A percentile compares a stretch with the other conserved stretches of the same genome.
Conservation (phyloP, 92 coral and sea anemone genomes). For the Palythoa heliodiscus region DNA sequence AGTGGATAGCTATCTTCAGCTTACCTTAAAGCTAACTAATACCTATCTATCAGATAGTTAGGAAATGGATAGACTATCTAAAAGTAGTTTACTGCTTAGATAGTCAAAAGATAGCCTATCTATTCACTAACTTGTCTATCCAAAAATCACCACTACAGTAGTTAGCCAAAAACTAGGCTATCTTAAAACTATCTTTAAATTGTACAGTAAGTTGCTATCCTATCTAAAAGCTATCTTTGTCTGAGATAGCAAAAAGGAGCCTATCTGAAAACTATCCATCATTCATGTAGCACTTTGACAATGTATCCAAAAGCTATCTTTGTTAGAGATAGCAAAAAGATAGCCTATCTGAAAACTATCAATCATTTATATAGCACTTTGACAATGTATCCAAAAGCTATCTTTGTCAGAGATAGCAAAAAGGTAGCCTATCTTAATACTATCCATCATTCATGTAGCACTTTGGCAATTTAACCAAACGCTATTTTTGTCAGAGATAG, state of each 20-base stretch:
- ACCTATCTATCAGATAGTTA: conserved; percentile 27
- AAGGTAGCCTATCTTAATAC: no score
- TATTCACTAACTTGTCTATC: conserved; percentile 1
- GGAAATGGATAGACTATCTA: conserved; percentile 34
- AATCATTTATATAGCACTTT: not conserved
- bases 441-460: no score
- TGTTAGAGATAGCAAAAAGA: conserved; percentile 14
- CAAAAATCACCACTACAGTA: not conserved
- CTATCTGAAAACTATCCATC: conserved; percentile 31
- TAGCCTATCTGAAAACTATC: conserved; percentile 2
- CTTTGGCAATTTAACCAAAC: no score
- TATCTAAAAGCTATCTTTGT: not conserved
- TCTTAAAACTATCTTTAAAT: no score
- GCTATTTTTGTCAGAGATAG: no score
- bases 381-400: not conserved
- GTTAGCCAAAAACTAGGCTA: not conserved
- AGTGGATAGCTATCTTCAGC: conserved; percentile 31
- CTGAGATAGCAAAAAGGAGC: not conserved
- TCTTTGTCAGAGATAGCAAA: no score
- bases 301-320: not conserved
- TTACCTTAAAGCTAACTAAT: conserved; percentile 19
- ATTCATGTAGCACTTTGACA: not conserved
- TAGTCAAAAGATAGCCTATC: conserved; percentile 41
- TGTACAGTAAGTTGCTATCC: not conserved
- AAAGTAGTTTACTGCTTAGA: conserved; percentile 22